Conservation (phyloP, 2,113 vertebrate genomes). For the Epinephelus cyanopodus region DNA sequence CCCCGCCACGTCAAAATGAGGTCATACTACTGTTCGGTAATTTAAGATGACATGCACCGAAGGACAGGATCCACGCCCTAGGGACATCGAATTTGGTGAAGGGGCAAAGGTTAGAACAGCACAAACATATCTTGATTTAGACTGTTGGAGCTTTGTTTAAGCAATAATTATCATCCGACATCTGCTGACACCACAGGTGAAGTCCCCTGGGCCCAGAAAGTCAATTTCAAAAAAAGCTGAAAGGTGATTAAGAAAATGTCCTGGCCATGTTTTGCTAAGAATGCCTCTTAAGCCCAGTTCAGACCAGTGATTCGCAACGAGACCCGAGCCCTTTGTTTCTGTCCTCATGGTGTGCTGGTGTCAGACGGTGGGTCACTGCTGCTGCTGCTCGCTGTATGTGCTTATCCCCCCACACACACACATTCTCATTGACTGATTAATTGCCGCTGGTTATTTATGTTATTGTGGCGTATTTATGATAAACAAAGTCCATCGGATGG, state of each 20-base stretch:
- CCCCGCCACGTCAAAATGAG: slow-evolving; percentile 36
- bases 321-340: too few species aligned
- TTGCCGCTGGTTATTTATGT: too few species aligned
- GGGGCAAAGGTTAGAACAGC: slow-evolving; percentile 5
- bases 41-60: slow-evolving; percentile 9
- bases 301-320: too few species aligned
- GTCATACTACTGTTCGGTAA: slow-evolving; percentile 37
- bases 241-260: too few species aligned
- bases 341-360: too few species aligned
- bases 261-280: background rate
- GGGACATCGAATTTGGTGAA: background rate
- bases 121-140: background rate
- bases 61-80: background rate
- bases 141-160: background rate
- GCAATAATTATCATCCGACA: background rate
- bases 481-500: too few species aligned
- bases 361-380: too few species aligned
- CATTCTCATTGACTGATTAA: too few species aligned
- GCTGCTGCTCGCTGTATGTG: too few species aligned
- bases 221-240: background rate
- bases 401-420: too few species aligned
- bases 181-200: background rate
- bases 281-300: background rate
- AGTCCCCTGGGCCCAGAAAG: background rate
- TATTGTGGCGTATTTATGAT: too few species aligned